A percentile compares a stretch with the other conserved stretches of the same genome.
Conservation (phyloP, 2,888 invertebrate genomes). For the Romanomermis culicivorax region DNA sequence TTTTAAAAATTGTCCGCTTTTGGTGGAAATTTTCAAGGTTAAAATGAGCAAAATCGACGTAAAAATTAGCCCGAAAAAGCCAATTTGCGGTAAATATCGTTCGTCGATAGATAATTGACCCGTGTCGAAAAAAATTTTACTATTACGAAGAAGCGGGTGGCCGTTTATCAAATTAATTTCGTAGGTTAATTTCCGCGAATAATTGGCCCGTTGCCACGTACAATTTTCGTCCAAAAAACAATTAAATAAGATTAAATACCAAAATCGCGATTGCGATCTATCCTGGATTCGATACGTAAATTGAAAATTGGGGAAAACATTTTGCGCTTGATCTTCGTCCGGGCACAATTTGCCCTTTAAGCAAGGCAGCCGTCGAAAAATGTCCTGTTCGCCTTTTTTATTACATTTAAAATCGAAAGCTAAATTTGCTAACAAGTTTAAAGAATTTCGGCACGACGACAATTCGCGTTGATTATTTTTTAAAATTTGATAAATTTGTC, state of each 20-base stretch:
- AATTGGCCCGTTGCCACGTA: background rate
- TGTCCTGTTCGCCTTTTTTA: conserved; percentile 44
- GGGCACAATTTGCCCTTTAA: conserved; percentile 48
- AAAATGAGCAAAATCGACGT: background rate
- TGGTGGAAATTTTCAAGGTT: background rate
- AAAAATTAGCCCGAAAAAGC: conserved; percentile 37
- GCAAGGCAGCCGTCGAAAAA: conserved; percentile 66
- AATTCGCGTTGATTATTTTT: background rate
- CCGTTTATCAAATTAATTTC: conserved; percentile 55
- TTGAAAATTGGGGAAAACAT: conserved; percentile 66
- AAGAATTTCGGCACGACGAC: background rate
- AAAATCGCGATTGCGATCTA: conserved; percentile 61
- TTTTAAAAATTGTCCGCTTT: conserved; percentile 10
- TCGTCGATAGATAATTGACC: conserved; percentile 92
- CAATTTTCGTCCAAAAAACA: conserved; percentile 5
- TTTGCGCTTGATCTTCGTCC: conserved; percentile 63
- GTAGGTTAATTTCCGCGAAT: conserved; percentile 23
- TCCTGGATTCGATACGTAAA: conserved; percentile 82
- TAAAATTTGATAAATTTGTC: background rate
- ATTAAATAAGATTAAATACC: conserved; percentile 11
- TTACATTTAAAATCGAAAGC: background rate
- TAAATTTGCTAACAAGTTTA: background rate
- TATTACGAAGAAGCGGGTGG: conserved; percentile 57
- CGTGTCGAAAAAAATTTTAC: conserved; percentile 47
- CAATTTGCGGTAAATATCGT: conserved; percentile 64